Conservation (phyloP, 2,888 invertebrate species). For the Cantharis rufa region DNA sequence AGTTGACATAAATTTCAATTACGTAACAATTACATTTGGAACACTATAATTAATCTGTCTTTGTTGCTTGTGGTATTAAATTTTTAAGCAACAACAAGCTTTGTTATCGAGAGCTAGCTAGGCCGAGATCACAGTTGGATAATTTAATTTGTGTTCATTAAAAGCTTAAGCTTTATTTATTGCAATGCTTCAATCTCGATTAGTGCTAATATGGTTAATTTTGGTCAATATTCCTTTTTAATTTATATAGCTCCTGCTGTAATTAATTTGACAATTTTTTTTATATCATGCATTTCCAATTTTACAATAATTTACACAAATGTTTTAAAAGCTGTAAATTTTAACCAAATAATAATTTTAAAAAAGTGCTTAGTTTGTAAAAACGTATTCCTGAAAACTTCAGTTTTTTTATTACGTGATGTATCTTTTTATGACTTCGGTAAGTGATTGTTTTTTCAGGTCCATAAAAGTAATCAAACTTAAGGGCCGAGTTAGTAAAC, state of each 20-base stretch:
- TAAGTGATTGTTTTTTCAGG: neutral
- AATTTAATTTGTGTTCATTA: constrained; percentile 4
- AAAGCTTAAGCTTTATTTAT: constrained; percentile 2
- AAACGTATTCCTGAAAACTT: neutral
- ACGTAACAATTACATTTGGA: neutral
- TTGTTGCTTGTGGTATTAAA: neutral
- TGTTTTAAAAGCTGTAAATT: neutral
- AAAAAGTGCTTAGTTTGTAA: neutral
- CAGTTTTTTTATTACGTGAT: neutral
- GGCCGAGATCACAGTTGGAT: constrained; percentile 2
- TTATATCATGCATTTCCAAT: neutral
- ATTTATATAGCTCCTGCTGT: neutral
- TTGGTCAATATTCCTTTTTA: neutral
- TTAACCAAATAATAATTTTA: neutral
- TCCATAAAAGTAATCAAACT: neutral
- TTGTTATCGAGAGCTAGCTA: neutral
- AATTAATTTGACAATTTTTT: neutral
- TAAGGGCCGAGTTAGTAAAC: neutral
- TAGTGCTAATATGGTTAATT: neutral
- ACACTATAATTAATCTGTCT: neutral
- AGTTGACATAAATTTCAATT: neutral
- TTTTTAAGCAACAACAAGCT: neutral
- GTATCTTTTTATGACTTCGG: neutral
- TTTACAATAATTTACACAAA: neutral
- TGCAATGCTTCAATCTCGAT: neutral